phyloP scores from a whole-genome alignment of 2,888 invertebrate genomes.

The Morinoia aosen region DNA sequence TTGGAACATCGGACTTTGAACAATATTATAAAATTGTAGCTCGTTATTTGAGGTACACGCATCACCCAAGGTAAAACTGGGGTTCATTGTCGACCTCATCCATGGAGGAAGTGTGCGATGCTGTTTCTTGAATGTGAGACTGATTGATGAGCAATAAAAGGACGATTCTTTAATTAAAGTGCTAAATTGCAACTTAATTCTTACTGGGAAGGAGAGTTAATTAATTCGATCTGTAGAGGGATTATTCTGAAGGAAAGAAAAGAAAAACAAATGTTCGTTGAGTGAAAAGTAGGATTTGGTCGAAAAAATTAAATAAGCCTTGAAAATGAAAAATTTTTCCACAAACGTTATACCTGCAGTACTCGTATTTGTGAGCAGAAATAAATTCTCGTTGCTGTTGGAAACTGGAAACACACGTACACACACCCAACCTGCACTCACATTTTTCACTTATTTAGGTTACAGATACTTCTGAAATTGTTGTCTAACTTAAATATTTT shows the following conservation, averaged over 20 bases:
- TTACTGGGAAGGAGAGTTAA: neutral
- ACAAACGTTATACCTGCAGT: neutral
- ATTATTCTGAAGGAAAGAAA: neutral
- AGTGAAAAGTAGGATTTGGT: neutral
- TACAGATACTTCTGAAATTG: neutral
- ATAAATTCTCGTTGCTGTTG: neutral
- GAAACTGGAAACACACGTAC: neutral
- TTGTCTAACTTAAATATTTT: neutral
- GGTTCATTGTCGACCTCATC: neutral
- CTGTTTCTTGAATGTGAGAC: no score
- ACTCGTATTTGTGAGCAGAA: neutral
- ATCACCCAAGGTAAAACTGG: neutral
- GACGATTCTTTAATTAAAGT: neutral
- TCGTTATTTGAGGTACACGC: neutral
- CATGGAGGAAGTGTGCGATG: no score
- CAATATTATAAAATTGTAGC: neutral
- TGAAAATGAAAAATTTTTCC: neutral
- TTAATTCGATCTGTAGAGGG: neutral
- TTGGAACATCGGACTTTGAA: neutral
- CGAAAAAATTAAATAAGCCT: neutral
- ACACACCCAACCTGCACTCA: neutral
- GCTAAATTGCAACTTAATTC: neutral
- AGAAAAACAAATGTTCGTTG: neutral
- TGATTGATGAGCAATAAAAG: no score
- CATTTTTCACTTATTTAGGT: neutral